phyloP scores from a whole-genome alignment of 2,797 vertebrate genomes.

The Austrolebias charrua region DNA sequence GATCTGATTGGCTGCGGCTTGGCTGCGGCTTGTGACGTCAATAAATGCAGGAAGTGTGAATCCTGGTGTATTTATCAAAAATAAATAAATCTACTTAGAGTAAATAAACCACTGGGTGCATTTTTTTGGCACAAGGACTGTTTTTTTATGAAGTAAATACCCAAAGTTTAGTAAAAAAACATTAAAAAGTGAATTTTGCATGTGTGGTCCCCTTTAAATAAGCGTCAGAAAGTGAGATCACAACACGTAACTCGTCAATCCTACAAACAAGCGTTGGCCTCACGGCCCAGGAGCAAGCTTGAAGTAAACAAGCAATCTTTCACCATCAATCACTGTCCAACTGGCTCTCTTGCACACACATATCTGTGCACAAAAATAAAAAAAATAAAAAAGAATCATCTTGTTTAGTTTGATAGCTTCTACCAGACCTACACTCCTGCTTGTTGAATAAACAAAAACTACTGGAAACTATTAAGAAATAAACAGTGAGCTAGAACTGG shows the following conservation, averaged over 20 bases:
- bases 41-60: too few relatives aligned
- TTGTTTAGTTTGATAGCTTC: slow-evolving; percentile 18
- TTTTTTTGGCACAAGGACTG: too few relatives aligned
- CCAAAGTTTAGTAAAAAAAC: too few relatives aligned
- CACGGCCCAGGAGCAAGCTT: slow-evolving; percentile 29
- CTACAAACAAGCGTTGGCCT: slow-evolving; percentile 33
- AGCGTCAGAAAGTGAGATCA: slow-evolving; percentile 38
- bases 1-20: too few relatives aligned
- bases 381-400: slow-evolving; percentile 30
- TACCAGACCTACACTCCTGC: slow-evolving; percentile 24
- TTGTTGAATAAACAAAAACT: slow-evolving; percentile 55
- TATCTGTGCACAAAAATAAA: background rate
- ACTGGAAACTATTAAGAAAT: slow-evolving; percentile 67
- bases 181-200: too few relatives aligned
- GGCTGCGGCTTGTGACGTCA: too few relatives aligned
- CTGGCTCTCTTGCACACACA: slow-evolving; percentile 20
- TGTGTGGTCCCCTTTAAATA: too few relatives aligned
- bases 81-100: too few relatives aligned
- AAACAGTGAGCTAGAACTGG: slow-evolving; percentile 56
- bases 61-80: too few relatives aligned
- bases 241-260: slow-evolving; percentile 35
- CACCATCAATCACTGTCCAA: slow-evolving; percentile 43
- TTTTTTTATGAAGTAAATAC: too few relatives aligned
- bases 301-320: slow-evolving; percentile 43
- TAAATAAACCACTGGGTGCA: too few relatives aligned